phyloP scores from a whole-genome alignment of 2,113 vertebrate species.

The Arothron firmamentum region DNA sequence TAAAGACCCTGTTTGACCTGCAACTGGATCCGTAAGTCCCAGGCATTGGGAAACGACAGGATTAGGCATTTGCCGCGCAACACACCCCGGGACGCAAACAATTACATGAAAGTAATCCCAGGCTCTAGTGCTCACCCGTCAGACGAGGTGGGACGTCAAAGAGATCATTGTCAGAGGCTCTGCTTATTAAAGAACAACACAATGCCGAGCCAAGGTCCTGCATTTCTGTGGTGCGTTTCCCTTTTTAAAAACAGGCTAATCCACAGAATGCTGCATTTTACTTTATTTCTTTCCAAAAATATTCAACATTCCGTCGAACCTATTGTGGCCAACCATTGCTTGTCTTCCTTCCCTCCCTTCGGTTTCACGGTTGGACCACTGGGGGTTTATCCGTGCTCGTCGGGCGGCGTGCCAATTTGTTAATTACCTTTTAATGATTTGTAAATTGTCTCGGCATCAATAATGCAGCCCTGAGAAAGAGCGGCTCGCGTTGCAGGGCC shows the following conservation, averaged over 20 bases:
- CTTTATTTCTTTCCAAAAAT: slow-evolving; percentile 1
- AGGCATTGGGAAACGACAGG: slow-evolving; percentile 50
- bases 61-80: slow-evolving; percentile 54
- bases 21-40: slow-evolving; percentile 52
- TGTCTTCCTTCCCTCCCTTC: neutral
- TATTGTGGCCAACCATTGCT: no score
- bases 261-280: slow-evolving; percentile 18
- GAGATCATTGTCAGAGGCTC: slow-evolving; percentile 14
- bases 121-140: slow-evolving; percentile 36
- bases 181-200: slow-evolving; percentile 15
- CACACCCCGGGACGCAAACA: slow-evolving; percentile 57
- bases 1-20: slow-evolving; percentile 57
- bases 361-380: no score
- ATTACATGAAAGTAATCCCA: slow-evolving; percentile 55
- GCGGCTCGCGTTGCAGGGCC: slow-evolving; percentile 42
- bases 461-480: slow-evolving; percentile 54
- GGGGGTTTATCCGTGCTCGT: slow-evolving; percentile 28
- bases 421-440: slow-evolving; percentile 60
- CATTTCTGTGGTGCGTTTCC: slow-evolving; percentile 26
- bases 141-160: slow-evolving; percentile 20
- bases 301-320: slow-evolving; percentile 20
- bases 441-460: slow-evolving; percentile 52
- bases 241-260: slow-evolving; percentile 25
- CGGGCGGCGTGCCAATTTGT: slow-evolving; percentile 52
- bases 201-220: slow-evolving; percentile 52